Evolutionary conservation across 2,888 invertebrate genomes (phyloP), one percentile per base, ranked within the genome.

Genomic region (Scaptomyza caliginosa): DNA sequence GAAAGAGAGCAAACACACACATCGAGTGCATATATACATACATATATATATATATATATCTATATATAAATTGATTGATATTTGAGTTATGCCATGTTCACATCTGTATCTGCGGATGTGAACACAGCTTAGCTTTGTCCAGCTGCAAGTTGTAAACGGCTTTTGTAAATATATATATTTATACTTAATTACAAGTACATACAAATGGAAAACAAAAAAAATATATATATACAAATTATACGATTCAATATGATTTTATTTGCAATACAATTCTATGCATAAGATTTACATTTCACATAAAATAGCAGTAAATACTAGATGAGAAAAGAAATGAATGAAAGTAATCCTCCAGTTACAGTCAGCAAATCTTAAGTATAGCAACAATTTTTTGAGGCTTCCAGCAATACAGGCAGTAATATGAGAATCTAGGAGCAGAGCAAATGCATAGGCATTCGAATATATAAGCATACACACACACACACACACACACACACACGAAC

Each of bases 341-440:
- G 30, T 21, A 43, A 48, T 50, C n/a, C 34, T 19, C 24, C 32
- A 38, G 23, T 42, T 46, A 34, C 28, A 21, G 26, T 42, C 42
- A 43, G 30, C 45, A 74, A 51, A 48, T 55, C 50, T 67, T 46
- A 63, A 70, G 49, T 57, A 55, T 67, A 67, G 66, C 60, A 75
- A 55, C 67, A 65, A 77, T 74, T 83, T 73, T 75, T 62, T 64
- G 84, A 79, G 84, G 79, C 86, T 79, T 86, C 84, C 78, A 64
- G 46, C 46, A 70, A 57, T 40, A 59, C 28, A 21, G 24, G 38
- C 63, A 62, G 48, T 62, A 21, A 16, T 38, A 38, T 24, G 30
- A 54, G 30, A 58, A 48, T 21, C 28, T 17, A 11, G 23, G 40
- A 36, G 38, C 34, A 36, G 13, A 39, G 23, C 23, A 36, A 23